Conservation (phyloP, 2,797 vertebrate genomes). For the Chelonia mydas region DNA sequence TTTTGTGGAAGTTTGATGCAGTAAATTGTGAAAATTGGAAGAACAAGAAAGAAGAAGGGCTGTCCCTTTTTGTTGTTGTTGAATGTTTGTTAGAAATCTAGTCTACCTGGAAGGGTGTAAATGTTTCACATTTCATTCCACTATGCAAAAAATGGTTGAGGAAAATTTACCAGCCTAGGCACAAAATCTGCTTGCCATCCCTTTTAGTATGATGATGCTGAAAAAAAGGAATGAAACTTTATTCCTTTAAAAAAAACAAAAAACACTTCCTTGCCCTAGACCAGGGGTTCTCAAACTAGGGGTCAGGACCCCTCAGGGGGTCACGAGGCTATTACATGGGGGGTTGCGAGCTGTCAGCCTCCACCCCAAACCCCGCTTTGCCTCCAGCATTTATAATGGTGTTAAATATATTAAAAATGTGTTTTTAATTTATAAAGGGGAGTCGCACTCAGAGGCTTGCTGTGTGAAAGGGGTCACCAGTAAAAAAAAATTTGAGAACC, state of each 20-base stretch:
- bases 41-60: neutral
- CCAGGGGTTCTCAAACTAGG: too few relatives aligned
- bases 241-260: neutral
- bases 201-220: neutral
- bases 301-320: too few relatives aligned
- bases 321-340: too few relatives aligned
- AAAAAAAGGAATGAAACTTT: neutral
- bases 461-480: too few relatives aligned
- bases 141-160: neutral
- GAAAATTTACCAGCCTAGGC: neutral
- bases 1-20: neutral
- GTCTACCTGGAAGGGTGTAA: neutral
- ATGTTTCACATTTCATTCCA: neutral
- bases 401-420: too few relatives aligned
- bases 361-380: too few relatives aligned
- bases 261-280: neutral
- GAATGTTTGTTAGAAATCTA: neutral
- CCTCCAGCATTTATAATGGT: too few relatives aligned
- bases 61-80: constrained; percentile 3
- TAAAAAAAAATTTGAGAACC: too few relatives aligned
- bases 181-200: neutral
- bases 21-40: neutral
- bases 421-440: too few relatives aligned
- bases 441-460: too few relatives aligned
- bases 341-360: too few relatives aligned